These are phyloP conservation scores for Neosilurus mollespiculum DNA, from an alignment of 2,797 vertebrate genomes.

Conservation along the genomic window DNA sequence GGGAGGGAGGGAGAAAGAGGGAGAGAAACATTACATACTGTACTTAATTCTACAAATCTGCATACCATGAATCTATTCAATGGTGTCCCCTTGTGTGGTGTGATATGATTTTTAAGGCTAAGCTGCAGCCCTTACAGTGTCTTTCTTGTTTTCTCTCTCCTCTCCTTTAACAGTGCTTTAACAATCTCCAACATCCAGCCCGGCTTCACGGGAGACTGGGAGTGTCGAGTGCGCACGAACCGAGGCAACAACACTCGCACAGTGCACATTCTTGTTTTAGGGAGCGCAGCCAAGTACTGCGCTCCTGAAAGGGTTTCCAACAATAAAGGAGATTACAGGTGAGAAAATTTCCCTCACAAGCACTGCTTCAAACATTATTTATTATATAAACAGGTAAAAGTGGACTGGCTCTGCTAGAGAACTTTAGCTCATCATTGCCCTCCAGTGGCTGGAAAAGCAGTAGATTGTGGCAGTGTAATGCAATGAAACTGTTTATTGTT, in stretches of 20 bases:
- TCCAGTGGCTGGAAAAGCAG: slow-evolving; percentile 61
- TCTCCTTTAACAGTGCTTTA: slow-evolving; percentile 77
- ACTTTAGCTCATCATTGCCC: slow-evolving; percentile 53
- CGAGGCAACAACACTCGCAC: slow-evolving; percentile 93
- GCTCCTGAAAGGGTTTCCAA: slow-evolving; percentile 87
- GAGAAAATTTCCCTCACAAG: slow-evolving; percentile 37
- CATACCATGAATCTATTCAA: background rate
- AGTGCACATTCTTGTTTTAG: slow-evolving; percentile 90
- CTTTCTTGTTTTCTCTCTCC: background rate
- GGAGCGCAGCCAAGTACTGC: slow-evolving; percentile 92
- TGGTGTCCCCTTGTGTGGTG: background rate
- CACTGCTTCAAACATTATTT: background rate
- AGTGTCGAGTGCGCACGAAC: slow-evolving; percentile 89
- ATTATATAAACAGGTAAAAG: background rate
- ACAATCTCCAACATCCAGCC: slow-evolving; percentile 98
- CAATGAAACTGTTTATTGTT: background rate
- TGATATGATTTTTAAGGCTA: background rate
- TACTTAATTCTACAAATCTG: background rate
- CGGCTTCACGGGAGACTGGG: slow-evolving; percentile 94
- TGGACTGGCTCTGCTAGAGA: background rate
- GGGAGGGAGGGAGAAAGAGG: background rate
- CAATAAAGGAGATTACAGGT: slow-evolving; percentile 98
- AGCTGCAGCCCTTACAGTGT: background rate
- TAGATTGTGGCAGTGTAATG: background rate
- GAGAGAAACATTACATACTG: background rate